Conservation (phyloP, 2,888 invertebrate genomes). For the Chymomyza procnemis region DNA sequence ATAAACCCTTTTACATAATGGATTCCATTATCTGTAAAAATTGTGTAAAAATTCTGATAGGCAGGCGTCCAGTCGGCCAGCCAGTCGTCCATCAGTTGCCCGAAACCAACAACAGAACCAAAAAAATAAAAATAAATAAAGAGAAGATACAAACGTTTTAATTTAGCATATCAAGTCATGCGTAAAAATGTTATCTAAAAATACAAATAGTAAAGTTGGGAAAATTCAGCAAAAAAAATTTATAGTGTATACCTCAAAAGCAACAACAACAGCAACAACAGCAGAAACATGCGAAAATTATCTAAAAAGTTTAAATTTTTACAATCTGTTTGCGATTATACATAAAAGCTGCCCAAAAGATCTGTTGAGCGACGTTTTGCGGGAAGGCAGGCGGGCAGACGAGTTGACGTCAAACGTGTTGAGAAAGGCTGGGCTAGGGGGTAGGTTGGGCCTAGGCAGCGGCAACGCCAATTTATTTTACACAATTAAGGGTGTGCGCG, state of each 20-base stretch:
- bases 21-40: constrained; percentile 5
- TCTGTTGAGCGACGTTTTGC: neutral
- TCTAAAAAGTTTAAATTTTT: constrained; percentile 74
- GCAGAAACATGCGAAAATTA: constrained; percentile 71
- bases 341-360: constrained; percentile 59
- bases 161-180: constrained; percentile 62
- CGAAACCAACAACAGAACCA: too few species aligned
- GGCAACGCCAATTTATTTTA: constrained; percentile 71
- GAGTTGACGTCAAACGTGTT: constrained; percentile 65
- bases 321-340: constrained; percentile 72
- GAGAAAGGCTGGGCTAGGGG: constrained; percentile 22
- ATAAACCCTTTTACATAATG: constrained; percentile 26
- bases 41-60: constrained; percentile 18
- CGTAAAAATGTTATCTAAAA: constrained; percentile 60
- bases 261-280: constrained; percentile 22
- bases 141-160: constrained; percentile 10
- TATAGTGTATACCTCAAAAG: neutral
- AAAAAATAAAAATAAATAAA: too few species aligned
- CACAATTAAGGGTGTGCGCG: constrained; percentile 72
- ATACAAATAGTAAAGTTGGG: constrained; percentile 14
- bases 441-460: constrained; percentile 14
- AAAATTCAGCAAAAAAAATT: neutral
- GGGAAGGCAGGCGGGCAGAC: constrained; percentile 1
- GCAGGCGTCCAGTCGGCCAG: neutral
- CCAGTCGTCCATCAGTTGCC: neutral